Evolutionary conservation across 2,888 invertebrate species (phyloP), one percentile per base, ranked within the genome.

Genomic region (Cordylochernes scorpioides): DNA sequence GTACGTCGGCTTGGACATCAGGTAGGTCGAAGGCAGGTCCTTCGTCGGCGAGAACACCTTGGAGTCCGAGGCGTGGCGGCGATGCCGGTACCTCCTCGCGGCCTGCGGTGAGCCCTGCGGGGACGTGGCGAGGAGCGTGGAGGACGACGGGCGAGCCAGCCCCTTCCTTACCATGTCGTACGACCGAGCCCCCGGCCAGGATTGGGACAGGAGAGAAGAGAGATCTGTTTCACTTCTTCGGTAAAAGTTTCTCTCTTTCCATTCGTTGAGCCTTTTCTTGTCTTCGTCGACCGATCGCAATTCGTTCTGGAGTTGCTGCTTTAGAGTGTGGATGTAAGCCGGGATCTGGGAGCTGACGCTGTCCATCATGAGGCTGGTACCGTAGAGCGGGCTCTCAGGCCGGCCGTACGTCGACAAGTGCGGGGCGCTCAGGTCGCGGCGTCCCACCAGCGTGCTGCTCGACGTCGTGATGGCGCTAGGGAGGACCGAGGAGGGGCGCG

Each of bases 61-160:
- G 15, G 60, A 60, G 46, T 61, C 61, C 15, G 60, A 60, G 29
- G 59, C 53, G 43, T 61, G 60, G 18, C 61, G 50, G 34, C 58
- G 55, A 45, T 61, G 60, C 30, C 57, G 34, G 16, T 45, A 44
- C 14, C 50, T 42, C 15, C 51, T 36, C 8, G 46, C 45, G 24
- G 47, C 44, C 36, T 49, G 49, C n/a, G 49, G 49, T 14, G 50
- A 49, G 15, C 47, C 46, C 25, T 47, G 30, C 12, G 43, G 39
- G 12, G 44, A 39, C 17, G 25, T 6, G 14, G 18, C 12, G 14
- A 22, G 22, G 12, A 22, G 22, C 22, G 22, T 14, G 12, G 22
- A 13, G 12, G 22, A 14, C 22, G 22, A 13, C 12, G 22, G 14
- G 22, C 22, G 12, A 14, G 12, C 12, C 22, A 22, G 14, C 19